A percentile compares a stretch with the other conserved stretches of the same genome.
phyloP scores from a whole-genome alignment of 1,140 invertebrate species.

The Batillaria attramentaria region DNA sequence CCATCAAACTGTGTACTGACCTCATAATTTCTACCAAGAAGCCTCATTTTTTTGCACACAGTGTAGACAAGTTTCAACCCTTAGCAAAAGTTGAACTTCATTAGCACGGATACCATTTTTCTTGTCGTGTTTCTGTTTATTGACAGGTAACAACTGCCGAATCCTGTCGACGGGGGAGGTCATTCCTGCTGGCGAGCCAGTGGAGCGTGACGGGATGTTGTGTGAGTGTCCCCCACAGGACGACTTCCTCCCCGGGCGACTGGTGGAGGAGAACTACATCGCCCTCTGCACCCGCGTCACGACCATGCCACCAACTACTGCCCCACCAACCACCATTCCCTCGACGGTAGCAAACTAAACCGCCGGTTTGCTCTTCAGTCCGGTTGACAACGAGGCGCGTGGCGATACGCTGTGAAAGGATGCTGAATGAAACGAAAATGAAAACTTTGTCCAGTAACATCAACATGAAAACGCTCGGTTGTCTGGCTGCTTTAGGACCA shows the following conservation, averaged over 20 bases:
- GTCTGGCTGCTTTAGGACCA: too few species aligned
- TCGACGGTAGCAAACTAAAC: too few species aligned
- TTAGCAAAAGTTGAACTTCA: background rate
- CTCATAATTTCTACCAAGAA: background rate
- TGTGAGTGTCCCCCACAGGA: background rate
- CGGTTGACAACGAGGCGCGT: too few species aligned
- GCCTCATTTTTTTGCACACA: background rate
- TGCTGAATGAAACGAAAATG: too few species aligned
- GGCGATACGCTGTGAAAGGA: too few species aligned
- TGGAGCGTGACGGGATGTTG: background rate
- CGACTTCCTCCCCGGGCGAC: background rate
- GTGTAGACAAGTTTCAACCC: background rate
- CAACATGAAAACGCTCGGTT: too few species aligned
- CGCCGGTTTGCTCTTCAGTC: too few species aligned
- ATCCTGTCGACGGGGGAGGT: background rate
- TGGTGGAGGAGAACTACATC: too few species aligned
- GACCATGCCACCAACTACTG: too few species aligned
- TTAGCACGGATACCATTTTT: background rate
- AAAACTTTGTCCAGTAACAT: too few species aligned
- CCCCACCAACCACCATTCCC: too few species aligned
- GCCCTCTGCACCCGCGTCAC: too few species aligned
- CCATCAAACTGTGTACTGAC: background rate
- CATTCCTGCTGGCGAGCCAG: background rate
- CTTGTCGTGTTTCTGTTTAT: background rate
- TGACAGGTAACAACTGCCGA: background rate